phyloP scores from a whole-genome alignment of 2,888 invertebrate species.

The Campoplex capitator region DNA sequence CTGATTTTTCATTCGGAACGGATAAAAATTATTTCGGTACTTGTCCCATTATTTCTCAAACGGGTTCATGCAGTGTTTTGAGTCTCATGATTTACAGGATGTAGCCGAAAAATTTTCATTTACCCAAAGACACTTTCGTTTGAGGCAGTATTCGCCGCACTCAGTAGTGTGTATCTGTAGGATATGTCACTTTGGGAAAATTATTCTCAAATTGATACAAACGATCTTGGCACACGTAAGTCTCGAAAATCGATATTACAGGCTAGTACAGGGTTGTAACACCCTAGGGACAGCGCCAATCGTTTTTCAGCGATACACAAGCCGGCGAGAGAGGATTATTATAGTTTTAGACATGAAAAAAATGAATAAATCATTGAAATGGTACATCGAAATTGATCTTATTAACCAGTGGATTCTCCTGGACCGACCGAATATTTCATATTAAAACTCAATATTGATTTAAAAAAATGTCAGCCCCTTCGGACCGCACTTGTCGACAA shows the following conservation, averaged over 20 bases:
- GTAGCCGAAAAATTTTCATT: constrained; percentile 59
- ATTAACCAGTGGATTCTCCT: neutral
- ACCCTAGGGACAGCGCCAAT: constrained; percentile 62
- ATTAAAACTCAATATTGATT: constrained; percentile 56
- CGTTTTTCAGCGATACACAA: constrained; percentile 49
- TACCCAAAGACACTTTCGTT: constrained; percentile 22
- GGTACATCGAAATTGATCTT: constrained; percentile 1
- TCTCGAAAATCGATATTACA: constrained; percentile 64
- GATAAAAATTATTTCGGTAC: neutral
- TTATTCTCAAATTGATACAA: constrained; percentile 79
- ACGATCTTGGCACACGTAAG: constrained; percentile 72
- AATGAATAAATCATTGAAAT: constrained; percentile 19
- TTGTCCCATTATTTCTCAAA: constrained; percentile 21
- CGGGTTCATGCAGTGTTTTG: constrained; percentile 20
- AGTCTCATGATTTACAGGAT: constrained; percentile 47
- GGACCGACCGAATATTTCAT: constrained; percentile 29
- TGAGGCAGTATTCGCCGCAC: constrained; percentile 23
- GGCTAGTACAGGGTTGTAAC: constrained; percentile 51
- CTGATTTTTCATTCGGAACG: neutral
- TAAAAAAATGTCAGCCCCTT: constrained; percentile 44
- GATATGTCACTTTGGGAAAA: constrained; percentile 64
- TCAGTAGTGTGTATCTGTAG: constrained; percentile 15
- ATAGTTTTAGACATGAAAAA: constrained; percentile 21
- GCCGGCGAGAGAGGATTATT: neutral
- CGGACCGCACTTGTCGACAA: neutral